Percentiles rank a stretch among this genome's conserved stretches.
Conservation (phyloP, 2,113 vertebrate genomes). For the Abramis brama region DNA sequence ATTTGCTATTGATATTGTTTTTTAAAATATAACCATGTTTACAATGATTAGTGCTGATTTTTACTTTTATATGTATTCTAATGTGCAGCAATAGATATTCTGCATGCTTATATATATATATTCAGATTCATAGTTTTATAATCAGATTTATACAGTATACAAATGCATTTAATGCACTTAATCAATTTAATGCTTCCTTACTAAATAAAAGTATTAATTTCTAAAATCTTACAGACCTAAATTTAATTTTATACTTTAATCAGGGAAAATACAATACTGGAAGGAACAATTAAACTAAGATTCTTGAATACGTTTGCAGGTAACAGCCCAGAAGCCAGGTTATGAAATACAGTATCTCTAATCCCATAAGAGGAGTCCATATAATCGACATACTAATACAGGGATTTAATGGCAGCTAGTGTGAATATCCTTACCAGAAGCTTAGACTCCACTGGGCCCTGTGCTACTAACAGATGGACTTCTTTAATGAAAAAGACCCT, state of each 20-base stretch:
- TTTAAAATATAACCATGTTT: background rate
- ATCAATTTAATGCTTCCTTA: background rate
- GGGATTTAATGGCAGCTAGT: constrained; percentile 49
- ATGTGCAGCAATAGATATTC: background rate
- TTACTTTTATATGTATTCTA: background rate
- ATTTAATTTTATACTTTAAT: no score
- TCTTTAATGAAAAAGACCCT: constrained; percentile 81
- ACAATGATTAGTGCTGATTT: background rate
- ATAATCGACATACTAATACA: constrained; percentile 60
- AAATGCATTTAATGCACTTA: background rate
- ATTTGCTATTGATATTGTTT: background rate
- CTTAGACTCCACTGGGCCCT: constrained; percentile 75
- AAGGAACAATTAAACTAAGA: no score
- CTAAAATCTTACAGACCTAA: no score
- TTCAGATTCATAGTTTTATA: background rate
- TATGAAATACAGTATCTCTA: constrained; percentile 49
- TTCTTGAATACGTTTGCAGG: no score
- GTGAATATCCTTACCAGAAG: constrained; percentile 65
- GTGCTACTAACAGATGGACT: constrained; percentile 82
- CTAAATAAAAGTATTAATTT: background rate
- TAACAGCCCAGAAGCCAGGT: no score
- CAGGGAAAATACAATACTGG: no score
- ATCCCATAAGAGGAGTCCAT: constrained; percentile 59
- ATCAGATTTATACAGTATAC: background rate
- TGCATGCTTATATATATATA: background rate